Base-by-base conservation (phyloP, 2,888 invertebrate species). In the Anorthoa munda region DNA sequence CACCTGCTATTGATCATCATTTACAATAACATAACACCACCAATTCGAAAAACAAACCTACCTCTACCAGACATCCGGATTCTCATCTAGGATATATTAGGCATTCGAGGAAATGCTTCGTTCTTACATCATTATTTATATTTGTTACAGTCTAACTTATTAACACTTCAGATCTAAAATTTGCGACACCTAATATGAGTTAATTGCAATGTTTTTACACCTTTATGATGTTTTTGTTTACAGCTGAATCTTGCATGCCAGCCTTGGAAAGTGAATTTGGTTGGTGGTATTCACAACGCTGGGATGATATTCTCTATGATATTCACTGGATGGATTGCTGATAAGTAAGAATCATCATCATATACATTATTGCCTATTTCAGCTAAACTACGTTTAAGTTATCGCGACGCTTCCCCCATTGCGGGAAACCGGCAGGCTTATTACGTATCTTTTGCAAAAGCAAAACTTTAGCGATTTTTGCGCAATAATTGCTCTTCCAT, bases 251-350 rank as follows among this genome's bases (percentile, higher is more conserved):
- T 95, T 23, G 95, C 93, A 2, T 96, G 96, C 73, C 90, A 95
- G 63, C 90, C 94, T 7, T 97, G 96, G 97, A 97, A 96, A 86
- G 90, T 96, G 23, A 95, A 96, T 9, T 87, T 97, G 58, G 95
- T 97, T 5, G 97, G 97, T 7, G 96, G 95, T 26, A 90, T 97
- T 15, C 97, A 97, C 86, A 97, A 97, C 83, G 92, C 97, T n/a
- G 97, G 97, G 0, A 97, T 97, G 93, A 97, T 97, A 72, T 91
- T 97, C 17, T 97, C 97, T 0, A 94, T 97, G 89, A 94, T 97
- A 67, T 90, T 97, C 23, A 94, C 97, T 39, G 97, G 97, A 79
- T 96, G 97, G 88, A 90, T 97, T 74, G 97, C 97, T 60, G 97
- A 97, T 90, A 97, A 91, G 95, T 95, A 90, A 89, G 89, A 61